Percentiles rank a stretch among this genome's conserved stretches.
Conservation (phyloP, 2,797 vertebrate species). For the Coranthus polyacanthus region DNA sequence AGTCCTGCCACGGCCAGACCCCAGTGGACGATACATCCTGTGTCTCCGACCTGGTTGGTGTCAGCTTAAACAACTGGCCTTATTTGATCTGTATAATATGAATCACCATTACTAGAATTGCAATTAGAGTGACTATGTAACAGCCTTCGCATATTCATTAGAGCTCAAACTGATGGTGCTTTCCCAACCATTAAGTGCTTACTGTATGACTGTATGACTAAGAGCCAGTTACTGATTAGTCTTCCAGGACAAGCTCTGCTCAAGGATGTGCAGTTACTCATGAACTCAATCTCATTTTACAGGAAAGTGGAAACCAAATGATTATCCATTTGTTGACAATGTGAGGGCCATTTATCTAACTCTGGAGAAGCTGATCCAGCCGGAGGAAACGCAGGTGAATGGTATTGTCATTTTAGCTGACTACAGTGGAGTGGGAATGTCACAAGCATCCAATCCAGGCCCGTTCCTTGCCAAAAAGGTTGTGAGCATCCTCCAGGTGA, state of each 20-base stretch:
- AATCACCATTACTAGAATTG: neutral
- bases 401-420: slow-evolving; percentile 97
- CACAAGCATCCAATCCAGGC: slow-evolving; percentile 97
- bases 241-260: neutral
- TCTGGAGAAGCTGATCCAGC: slow-evolving; percentile 97
- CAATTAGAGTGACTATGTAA: neutral
- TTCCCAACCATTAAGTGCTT: neutral
- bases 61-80: neutral
- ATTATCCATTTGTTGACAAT: slow-evolving; percentile 97
- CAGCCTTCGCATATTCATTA: neutral
- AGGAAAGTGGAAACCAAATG: slow-evolving; percentile 97
- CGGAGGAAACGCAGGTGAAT: slow-evolving; percentile 98
- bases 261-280: neutral
- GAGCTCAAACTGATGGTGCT: neutral
- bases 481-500: slow-evolving; percentile 98
- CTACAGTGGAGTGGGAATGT: slow-evolving; percentile 97
- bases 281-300: slow-evolving; percentile 7
- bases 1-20: slow-evolving; percentile 91
- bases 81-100: neutral
- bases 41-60: slow-evolving; percentile 92
- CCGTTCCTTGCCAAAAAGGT: slow-evolving; percentile 99
- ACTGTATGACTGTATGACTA: slow-evolving; percentile 14
- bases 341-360: slow-evolving; percentile 97
- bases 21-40: slow-evolving; percentile 91
- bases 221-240: neutral